A percentile compares a stretch with the other conserved stretches of the same genome.
Evolutionary conservation across 1,140 invertebrate species (phyloP).

Genomic region (Drosophila ohnishii): DNA sequence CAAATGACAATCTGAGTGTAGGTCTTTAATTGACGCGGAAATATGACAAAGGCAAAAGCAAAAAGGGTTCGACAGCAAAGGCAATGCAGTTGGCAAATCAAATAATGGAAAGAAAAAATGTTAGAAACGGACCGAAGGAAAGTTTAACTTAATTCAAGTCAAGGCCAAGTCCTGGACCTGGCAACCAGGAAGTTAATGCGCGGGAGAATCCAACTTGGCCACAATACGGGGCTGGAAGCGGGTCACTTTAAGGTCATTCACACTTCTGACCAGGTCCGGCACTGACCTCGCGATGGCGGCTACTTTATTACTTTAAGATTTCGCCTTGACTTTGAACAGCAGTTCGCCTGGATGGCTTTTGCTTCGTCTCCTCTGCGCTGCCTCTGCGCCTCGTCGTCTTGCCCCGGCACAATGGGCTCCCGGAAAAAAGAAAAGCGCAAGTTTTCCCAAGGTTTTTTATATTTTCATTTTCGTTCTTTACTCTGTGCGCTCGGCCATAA

Average conservation of each 20-base stretch:
- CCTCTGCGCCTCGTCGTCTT: slow-evolving; percentile 34
- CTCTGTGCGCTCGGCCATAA: slow-evolving; percentile 42
- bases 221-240: slow-evolving; percentile 43
- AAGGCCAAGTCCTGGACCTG: slow-evolving; percentile 54
- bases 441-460: slow-evolving; percentile 60
- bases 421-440: slow-evolving; percentile 68
- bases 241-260: slow-evolving; percentile 80
- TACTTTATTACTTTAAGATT: slow-evolving; percentile 82
- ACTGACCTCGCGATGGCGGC: slow-evolving; percentile 66
- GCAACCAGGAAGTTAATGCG: slow-evolving; percentile 33
- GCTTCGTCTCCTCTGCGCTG: slow-evolving; percentile 44
- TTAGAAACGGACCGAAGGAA: slow-evolving; percentile 52
- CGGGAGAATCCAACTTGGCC: slow-evolving; percentile 6
- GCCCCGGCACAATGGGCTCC: slow-evolving; percentile 54
- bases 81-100: slow-evolving; percentile 15
- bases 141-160: slow-evolving; percentile 66
- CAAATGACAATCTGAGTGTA: background rate
- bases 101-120: slow-evolving; percentile 9
- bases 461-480: slow-evolving; percentile 42
- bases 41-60: slow-evolving; percentile 45
- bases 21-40: slow-evolving; percentile 16
- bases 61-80: slow-evolving; percentile 32
- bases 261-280: slow-evolving; percentile 49
- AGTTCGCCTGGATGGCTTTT: slow-evolving; percentile 70
- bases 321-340: slow-evolving; percentile 80